Conservation (phyloP, 2,113 vertebrate genomes). For the Heptranchias perlo region DNA sequence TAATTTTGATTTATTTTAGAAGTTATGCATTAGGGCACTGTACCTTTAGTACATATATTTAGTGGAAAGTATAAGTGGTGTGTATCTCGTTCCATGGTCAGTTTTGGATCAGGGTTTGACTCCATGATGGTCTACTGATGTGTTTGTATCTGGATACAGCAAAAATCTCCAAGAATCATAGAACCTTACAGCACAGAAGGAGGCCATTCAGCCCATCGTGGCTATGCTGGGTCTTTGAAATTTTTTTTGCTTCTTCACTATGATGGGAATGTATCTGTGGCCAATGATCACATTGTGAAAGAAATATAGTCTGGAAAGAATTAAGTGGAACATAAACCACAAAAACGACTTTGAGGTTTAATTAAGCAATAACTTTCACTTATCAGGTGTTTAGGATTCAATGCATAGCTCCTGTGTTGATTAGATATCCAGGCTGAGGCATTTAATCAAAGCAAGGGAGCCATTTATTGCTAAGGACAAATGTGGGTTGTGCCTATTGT, state of each 20-base stretch:
- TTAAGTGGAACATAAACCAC: slow-evolving; percentile 11
- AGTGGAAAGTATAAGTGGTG: not conserved
- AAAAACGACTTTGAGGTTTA: not conserved
- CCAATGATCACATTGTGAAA: not conserved
- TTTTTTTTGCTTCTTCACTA: not conserved
- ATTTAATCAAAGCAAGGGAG: slow-evolving; percentile 13
- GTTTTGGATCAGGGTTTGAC: not conserved
- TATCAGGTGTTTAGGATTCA: not conserved
- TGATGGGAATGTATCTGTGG: not conserved
- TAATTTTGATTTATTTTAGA: not conserved
- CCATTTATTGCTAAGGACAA: slow-evolving; percentile 14
- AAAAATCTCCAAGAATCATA: too few relatives aligned
- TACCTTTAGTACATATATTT: not conserved
- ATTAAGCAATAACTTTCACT: not conserved
- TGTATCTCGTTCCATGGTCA: not conserved
- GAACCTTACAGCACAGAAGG: too few relatives aligned
- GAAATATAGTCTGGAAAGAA: not conserved
- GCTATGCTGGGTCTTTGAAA: too few relatives aligned
- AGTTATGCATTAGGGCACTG: not conserved
- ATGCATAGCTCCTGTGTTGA: not conserved
- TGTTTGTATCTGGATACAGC: not conserved
- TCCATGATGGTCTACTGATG: not conserved
- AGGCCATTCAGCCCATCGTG: too few relatives aligned
- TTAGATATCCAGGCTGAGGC: slow-evolving; percentile 1
- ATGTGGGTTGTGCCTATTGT: not conserved